phyloP scores from a whole-genome alignment of 2,888 invertebrate species.

The Pollenia angustigena region DNA sequence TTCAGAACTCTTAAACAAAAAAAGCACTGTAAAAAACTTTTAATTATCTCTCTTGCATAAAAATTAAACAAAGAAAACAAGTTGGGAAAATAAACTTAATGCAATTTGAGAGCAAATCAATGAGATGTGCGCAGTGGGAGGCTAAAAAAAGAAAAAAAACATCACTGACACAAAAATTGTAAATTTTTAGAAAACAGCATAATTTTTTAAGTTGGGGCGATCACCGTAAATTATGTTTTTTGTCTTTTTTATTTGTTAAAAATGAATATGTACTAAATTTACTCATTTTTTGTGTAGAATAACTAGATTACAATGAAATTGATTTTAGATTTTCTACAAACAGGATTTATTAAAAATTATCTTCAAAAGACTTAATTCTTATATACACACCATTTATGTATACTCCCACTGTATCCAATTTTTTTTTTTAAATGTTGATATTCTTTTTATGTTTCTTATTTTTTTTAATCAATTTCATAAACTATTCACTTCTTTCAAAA shows the following conservation, averaged over 20 bases:
- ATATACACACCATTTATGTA: slow-evolving; percentile 55
- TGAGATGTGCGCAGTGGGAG: slow-evolving; percentile 65
- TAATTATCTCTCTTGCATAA: slow-evolving; percentile 50
- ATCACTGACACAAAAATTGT: slow-evolving; percentile 57
- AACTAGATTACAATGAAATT: slow-evolving; percentile 3
- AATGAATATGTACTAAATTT: slow-evolving; percentile 11
- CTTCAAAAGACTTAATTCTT: slow-evolving; percentile 15
- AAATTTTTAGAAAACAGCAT: slow-evolving; percentile 49
- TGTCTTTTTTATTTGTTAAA: slow-evolving; percentile 8
- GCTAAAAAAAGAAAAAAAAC: slow-evolving; percentile 51
- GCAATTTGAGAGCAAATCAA: slow-evolving; percentile 38
- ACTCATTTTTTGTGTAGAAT: background rate
- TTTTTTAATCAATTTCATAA: slow-evolving; percentile 31
- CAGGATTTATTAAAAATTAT: slow-evolving; percentile 34
- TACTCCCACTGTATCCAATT: slow-evolving; percentile 29
- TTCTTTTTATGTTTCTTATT: slow-evolving; percentile 18
- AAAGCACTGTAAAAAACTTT: slow-evolving; percentile 35
- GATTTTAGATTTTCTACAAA: slow-evolving; percentile 2
- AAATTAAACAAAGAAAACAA: slow-evolving; percentile 62
- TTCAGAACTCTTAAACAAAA: slow-evolving; percentile 37
- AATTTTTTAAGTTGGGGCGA: slow-evolving; percentile 45
- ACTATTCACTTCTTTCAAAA: slow-evolving; percentile 37
- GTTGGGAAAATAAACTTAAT: slow-evolving; percentile 43
- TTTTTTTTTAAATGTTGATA: slow-evolving; percentile 9
- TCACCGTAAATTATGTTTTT: slow-evolving; percentile 22